phyloP scores from a whole-genome alignment of 2,113 vertebrate genomes.

The Ictalurus furcatus region DNA sequence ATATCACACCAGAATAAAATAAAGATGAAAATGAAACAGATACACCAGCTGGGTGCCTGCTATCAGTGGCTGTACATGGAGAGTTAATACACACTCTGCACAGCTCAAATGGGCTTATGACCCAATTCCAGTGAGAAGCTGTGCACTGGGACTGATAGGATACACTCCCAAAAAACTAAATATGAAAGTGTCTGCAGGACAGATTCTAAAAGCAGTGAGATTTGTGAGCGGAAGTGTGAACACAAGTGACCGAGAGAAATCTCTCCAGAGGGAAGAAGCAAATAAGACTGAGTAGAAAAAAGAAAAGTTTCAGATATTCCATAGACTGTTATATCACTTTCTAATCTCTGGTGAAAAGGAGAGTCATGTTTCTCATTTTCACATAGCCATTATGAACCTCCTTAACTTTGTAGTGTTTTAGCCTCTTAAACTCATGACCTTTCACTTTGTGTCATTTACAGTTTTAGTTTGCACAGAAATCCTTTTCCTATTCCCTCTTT shows the following conservation, averaged over 20 bases:
- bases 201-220: not conserved
- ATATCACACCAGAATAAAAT: not conserved
- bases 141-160: not conserved
- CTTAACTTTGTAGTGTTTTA: not conserved
- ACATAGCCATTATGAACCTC: not conserved
- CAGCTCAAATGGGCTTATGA: not conserved
- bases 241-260: not conserved
- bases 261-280: not conserved
- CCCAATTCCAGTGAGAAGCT: not conserved
- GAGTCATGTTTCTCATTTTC: not conserved
- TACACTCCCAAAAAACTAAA: not conserved
- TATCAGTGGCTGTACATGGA: not conserved
- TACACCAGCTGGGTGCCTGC: constrained; percentile 2
- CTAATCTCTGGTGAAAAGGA: not conserved
- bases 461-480: not conserved
- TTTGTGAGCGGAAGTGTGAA: not conserved
- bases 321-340: not conserved
- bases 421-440: not conserved
- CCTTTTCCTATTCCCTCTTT: not conserved
- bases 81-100: not conserved
- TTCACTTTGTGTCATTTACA: not conserved
- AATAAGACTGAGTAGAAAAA: not conserved
- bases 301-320: not conserved
- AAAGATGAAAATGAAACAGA: not conserved
- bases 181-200: constrained; percentile 3